phyloP scores from a whole-genome alignment of 2,888 invertebrate genomes.

The Eudemis profundana region DNA sequence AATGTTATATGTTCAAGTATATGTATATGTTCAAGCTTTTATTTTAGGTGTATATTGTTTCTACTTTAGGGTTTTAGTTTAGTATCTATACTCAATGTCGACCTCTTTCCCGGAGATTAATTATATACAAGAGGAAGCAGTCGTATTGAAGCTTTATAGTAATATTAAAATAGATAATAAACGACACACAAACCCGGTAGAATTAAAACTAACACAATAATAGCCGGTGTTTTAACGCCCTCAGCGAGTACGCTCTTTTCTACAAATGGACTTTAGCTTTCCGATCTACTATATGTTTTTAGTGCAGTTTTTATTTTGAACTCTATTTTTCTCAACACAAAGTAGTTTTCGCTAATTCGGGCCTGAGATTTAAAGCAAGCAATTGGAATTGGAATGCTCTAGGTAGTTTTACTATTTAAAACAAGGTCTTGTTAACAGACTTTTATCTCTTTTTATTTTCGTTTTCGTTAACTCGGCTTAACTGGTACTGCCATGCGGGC shows the following conservation, averaged over 20 bases:
- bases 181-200: too few relatives aligned
- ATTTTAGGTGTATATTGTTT: too few relatives aligned
- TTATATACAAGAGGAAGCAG: too few relatives aligned
- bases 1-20: too few relatives aligned
- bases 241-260: slow-evolving; percentile 1
- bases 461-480: not conserved
- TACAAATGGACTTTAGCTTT: not conserved
- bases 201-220: too few relatives aligned
- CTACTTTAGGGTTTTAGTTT: too few relatives aligned
- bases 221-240: not conserved
- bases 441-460: not conserved
- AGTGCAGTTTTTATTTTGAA: not conserved
- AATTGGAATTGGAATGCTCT: not conserved
- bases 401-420: not conserved
- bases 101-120: too few relatives aligned
- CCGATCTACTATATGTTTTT: not conserved
- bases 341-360: not conserved
- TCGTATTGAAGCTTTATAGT: too few relatives aligned
- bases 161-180: too few relatives aligned
- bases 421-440: not conserved
- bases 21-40: too few relatives aligned
- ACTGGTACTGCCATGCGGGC: not conserved
- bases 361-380: not conserved
- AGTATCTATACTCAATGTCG: too few relatives aligned
- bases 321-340: not conserved